Evolutionary conservation across 2,888 invertebrate genomes (phyloP).

Genomic region (Galeruca laticollis): DNA sequence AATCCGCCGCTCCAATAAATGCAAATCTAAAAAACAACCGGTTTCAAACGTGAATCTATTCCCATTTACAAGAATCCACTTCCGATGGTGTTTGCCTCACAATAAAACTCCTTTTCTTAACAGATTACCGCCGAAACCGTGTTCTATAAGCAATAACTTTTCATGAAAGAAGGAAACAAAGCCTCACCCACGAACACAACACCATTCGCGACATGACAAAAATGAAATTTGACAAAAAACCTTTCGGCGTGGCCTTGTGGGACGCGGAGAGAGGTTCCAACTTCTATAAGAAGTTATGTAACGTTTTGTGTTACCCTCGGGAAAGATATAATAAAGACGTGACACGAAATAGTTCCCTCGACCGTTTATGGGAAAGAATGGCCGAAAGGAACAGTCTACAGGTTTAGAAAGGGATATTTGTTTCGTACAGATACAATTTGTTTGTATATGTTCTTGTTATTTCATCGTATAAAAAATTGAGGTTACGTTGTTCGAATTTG

Average conservation of each 20-base stretch:
- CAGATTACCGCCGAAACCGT: slow-evolving; percentile 27
- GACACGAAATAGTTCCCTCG: slow-evolving; percentile 65
- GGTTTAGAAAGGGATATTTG: slow-evolving; percentile 53
- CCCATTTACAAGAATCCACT: slow-evolving; percentile 15
- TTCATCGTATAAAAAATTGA: too few species aligned
- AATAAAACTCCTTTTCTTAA: slow-evolving; percentile 24
- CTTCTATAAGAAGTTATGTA: slow-evolving; percentile 69
- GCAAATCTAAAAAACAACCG: slow-evolving; percentile 1
- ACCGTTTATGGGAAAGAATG: slow-evolving; percentile 65
- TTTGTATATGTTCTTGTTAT: too few species aligned
- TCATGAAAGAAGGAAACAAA: slow-evolving; percentile 33
- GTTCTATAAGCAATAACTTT: slow-evolving; percentile 34
- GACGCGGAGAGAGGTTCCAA: slow-evolving; percentile 59
- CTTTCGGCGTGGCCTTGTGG: slow-evolving; percentile 21
- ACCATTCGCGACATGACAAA: slow-evolving; percentile 39
- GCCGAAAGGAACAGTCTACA: slow-evolving; percentile 47
- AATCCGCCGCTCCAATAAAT: background rate
- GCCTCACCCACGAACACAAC: slow-evolving; percentile 26
- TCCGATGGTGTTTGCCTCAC: background rate
- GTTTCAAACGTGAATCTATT: background rate
- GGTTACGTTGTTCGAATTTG: too few species aligned
- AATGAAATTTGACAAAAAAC: slow-evolving; percentile 62
- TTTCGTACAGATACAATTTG: too few species aligned
- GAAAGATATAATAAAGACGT: slow-evolving; percentile 69
- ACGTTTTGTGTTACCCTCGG: slow-evolving; percentile 66